phyloP scores from a whole-genome alignment of 1,140 invertebrate species.

The Aphis craccivora region DNA sequence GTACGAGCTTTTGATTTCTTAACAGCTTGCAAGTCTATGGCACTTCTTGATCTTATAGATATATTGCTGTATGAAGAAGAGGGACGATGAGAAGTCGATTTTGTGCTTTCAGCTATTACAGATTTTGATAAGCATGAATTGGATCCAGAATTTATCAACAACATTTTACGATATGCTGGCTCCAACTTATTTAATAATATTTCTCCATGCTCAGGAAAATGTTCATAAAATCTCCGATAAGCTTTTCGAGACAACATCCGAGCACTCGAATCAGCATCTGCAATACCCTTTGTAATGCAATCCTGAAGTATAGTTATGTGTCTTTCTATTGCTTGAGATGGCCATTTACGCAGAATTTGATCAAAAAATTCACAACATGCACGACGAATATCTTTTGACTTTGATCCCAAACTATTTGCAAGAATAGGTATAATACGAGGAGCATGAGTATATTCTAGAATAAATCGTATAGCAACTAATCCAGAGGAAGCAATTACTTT shows the following conservation, averaged over 20 bases:
- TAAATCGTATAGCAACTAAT: slow-evolving; percentile 84
- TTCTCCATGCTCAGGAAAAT: slow-evolving; percentile 91
- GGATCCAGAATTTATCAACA: slow-evolving; percentile 30
- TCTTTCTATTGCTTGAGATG: slow-evolving; percentile 80
- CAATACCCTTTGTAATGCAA: slow-evolving; percentile 85
- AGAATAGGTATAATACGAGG: slow-evolving; percentile 86
- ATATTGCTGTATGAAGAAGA: slow-evolving; percentile 29
- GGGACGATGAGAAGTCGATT: background rate
- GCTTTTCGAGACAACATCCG: slow-evolving; percentile 81
- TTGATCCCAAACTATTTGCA: slow-evolving; percentile 79
- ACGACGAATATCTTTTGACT: slow-evolving; percentile 90
- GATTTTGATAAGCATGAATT: slow-evolving; percentile 27
- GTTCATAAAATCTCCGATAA: slow-evolving; percentile 89
- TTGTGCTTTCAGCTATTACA: background rate
- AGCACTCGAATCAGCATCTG: slow-evolving; percentile 91
- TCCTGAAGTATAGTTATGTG: slow-evolving; percentile 81
- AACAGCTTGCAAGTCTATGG: slow-evolving; percentile 88
- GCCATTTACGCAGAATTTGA: slow-evolving; percentile 85
- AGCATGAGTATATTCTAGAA: slow-evolving; percentile 86
- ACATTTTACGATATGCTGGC: slow-evolving; percentile 69
- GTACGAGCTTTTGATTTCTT: slow-evolving; percentile 83
- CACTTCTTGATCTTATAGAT: slow-evolving; percentile 82
- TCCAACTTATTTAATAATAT: slow-evolving; percentile 83
- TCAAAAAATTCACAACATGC: slow-evolving; percentile 87
- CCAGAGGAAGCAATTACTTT: slow-evolving; percentile 94